Conservation (phyloP, 2,113 vertebrate genomes). For the Oreochromis aureus region DNA sequence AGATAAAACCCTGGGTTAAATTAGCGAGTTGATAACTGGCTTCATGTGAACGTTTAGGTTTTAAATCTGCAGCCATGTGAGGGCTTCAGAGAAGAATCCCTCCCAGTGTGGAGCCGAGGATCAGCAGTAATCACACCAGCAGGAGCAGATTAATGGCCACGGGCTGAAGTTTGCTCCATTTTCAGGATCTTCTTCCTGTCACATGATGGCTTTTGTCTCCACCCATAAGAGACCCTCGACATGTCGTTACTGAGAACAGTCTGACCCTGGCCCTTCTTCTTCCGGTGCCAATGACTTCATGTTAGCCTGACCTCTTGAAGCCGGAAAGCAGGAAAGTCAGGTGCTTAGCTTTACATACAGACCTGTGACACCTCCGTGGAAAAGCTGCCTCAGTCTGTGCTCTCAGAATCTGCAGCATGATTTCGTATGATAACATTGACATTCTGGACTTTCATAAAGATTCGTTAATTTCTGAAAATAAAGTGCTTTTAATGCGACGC, state of each 20-base stretch:
- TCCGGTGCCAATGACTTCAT: background rate
- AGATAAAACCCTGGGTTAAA: background rate
- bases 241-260: background rate
- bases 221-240: background rate
- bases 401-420: background rate
- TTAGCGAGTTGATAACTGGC: background rate
- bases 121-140: background rate
- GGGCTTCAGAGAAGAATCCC: background rate
- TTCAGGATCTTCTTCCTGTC: background rate
- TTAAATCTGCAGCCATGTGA: background rate
- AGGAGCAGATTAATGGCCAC: background rate
- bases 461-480: background rate
- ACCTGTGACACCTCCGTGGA: background rate
- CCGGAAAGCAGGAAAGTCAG: too few species aligned
- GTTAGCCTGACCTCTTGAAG: background rate
- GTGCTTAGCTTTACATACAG: too few species aligned
- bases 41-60: background rate
- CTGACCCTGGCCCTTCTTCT: background rate
- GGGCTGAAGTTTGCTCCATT: background rate
- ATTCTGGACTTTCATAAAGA: background rate
- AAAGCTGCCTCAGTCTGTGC: background rate
- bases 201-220: background rate
- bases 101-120: background rate
- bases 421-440: background rate
- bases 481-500: background rate